Evolutionary conservation across 2,888 invertebrate species (phyloP), one percentile per base, ranked within the genome.

Genomic region (Callyntrura sp.): DNA sequence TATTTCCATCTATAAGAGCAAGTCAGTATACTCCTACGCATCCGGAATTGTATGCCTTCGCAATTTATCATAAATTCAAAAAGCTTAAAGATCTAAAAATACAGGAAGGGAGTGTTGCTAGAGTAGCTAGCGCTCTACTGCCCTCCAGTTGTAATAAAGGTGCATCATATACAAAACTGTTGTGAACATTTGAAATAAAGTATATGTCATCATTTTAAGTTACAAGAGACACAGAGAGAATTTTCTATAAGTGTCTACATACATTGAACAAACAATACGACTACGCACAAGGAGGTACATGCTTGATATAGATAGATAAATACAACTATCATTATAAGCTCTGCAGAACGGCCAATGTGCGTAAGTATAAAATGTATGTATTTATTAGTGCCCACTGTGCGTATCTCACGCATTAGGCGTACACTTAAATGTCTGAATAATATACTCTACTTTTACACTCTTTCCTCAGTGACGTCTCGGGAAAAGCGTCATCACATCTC

Each of bases 401-500:
- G 20, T 60, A n/a, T n/a, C 20, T 60, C 60, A 20, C 60, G 23
- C 60, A 65, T 65, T 70, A 45, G 5, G 43, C 43, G 9, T 70
- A 43, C 43, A 35, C 6, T 51, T 23, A 76, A 48, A 25, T 14
- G 48, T 62, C 60, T 85, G 78, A 70, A 84, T 70, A 73, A 60
- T 85, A 62, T 45, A 76, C 57, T 48, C 20, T 12, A 11, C 20
- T 84, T 90, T 84, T 90, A 79, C 88, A 90, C 90, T 86, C 87
- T 85, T 91, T 90, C 84, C 45, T 70, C 23, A 73, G 91, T 92
- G 91, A 91, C 92, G 93, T 92, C 90, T 85, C 88, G 91, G 91
- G 91, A 91, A 91, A 88, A 90, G 92, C 92, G 92, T 93, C 93
- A 92, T 92, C 90, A 92, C 92, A 92, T 92, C 90, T 90, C 89